phyloP scores from a whole-genome alignment of 2,888 invertebrate species.

The Nomada ferruginata region DNA sequence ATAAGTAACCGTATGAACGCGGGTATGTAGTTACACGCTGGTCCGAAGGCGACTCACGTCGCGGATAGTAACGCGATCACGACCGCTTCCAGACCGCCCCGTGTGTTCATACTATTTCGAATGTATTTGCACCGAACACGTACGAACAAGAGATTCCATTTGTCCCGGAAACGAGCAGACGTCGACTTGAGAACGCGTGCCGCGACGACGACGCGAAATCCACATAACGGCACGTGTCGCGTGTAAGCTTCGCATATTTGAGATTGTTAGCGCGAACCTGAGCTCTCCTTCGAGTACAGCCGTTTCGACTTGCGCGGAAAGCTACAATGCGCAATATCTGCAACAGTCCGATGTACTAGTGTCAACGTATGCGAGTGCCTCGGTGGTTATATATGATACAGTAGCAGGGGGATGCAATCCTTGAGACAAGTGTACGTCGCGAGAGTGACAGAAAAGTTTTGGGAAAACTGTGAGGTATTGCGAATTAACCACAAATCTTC shows the following conservation, averaged over 20 bases:
- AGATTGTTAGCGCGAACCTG: constrained; percentile 49
- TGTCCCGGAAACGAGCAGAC: constrained; percentile 44
- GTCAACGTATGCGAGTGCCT: not conserved
- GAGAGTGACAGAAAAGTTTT: constrained; percentile 4
- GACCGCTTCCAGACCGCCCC: constrained; percentile 36
- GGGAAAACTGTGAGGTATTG: not conserved
- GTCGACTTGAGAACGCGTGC: constrained; percentile 14
- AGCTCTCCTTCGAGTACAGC: constrained; percentile 35
- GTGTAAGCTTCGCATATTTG: constrained; percentile 53
- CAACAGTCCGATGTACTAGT: constrained; percentile 36
- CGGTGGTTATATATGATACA: constrained; percentile 23
- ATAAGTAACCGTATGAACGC: constrained; percentile 59
- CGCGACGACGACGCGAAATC: constrained; percentile 44
- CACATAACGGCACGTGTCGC: constrained; percentile 39
- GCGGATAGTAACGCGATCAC: constrained; percentile 14
- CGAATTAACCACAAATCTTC: not conserved
- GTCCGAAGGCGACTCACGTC: constrained; percentile 23
- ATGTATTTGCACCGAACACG: constrained; percentile 47
- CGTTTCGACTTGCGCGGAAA: constrained; percentile 28
- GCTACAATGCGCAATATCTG: constrained; percentile 35
- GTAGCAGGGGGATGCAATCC: not conserved
- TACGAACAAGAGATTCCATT: constrained; percentile 51
- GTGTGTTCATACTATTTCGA: constrained; percentile 28
- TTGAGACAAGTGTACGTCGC: constrained; percentile 1
- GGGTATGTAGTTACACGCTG: constrained; percentile 60